phyloP scores from a whole-genome alignment of 2,113 vertebrate genomes.

The Nipponia nippon region DNA sequence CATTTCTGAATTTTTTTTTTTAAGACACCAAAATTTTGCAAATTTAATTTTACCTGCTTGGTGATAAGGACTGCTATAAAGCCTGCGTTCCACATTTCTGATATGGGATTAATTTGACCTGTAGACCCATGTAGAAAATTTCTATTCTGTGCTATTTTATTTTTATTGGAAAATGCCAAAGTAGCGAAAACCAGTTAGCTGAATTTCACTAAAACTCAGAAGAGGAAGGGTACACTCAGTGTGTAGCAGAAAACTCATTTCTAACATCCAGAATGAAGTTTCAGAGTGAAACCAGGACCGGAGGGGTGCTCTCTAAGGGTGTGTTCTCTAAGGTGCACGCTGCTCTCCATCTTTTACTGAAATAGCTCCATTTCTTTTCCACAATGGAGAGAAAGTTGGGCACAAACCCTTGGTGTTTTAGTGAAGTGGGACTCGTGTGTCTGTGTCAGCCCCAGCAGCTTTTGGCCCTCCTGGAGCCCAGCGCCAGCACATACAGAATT shows the following conservation, averaged over 20 bases:
- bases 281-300: background rate
- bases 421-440: background rate
- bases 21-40: background rate
- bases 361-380: background rate
- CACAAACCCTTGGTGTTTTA: background rate
- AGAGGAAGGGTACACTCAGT: background rate
- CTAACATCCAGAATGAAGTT: background rate
- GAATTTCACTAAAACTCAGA: background rate
- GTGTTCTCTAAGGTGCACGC: accelerated
- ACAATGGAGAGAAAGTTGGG: background rate
- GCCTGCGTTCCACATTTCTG: background rate
- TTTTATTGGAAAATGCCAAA: background rate
- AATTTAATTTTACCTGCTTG: background rate
- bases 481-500: background rate
- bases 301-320: too few relatives aligned
- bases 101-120: background rate
- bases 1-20: background rate
- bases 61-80: background rate
- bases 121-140: background rate
- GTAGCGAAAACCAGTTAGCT: background rate
- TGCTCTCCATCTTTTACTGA: background rate
- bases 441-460: background rate
- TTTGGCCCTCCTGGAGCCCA: background rate
- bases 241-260: background rate
- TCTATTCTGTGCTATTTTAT: background rate